These are phyloP conservation scores for Pogona vitticeps DNA, from an alignment of 2,113 vertebrate genomes.

Conservation along the genomic window DNA sequence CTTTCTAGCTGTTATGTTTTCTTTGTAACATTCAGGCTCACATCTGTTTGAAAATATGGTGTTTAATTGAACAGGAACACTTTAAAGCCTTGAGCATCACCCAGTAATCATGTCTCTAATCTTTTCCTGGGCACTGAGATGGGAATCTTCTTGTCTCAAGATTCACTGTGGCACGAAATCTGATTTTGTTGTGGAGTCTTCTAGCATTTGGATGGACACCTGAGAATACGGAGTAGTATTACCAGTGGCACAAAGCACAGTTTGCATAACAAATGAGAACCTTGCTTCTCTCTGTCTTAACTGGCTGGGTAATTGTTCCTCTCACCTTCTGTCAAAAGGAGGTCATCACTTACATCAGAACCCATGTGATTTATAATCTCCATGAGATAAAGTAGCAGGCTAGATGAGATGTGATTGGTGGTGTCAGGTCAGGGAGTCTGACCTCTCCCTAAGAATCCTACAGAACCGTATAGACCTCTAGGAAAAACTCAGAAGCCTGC, in stretches of 20 bases:
- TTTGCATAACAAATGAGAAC: slow-evolving; percentile 48
- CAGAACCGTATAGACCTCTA: too few species aligned
- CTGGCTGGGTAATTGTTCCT: slow-evolving; percentile 37
- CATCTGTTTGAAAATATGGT: slow-evolving; percentile 58
- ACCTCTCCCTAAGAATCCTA: too few species aligned
- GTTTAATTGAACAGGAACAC: slow-evolving; percentile 48
- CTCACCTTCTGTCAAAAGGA: slow-evolving; percentile 40
- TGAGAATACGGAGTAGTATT: slow-evolving; percentile 31
- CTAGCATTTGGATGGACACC: slow-evolving; percentile 26
- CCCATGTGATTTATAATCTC: neutral
- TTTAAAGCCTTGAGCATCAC: slow-evolving; percentile 48
- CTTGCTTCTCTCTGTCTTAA: neutral
- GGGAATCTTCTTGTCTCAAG: rapidly evolving
- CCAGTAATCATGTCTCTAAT: slow-evolving; percentile 52
- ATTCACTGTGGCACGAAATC: slow-evolving; percentile 10
- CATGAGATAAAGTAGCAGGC: rapidly evolving
- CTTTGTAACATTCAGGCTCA: slow-evolving; percentile 69
- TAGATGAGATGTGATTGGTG: neutral
- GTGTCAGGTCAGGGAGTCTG: neutral
- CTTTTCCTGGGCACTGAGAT: slow-evolving; percentile 3
- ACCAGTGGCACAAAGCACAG: neutral
- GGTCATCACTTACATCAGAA: slow-evolving; percentile 3
- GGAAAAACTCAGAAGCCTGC: too few species aligned
- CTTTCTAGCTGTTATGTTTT: slow-evolving; percentile 55
- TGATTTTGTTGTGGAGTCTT: slow-evolving; percentile 41